A percentile compares a stretch with the other conserved stretches of the same genome.
Evolutionary conservation across 2,888 invertebrate species (phyloP).

Genomic region (Spisula solida): DNA sequence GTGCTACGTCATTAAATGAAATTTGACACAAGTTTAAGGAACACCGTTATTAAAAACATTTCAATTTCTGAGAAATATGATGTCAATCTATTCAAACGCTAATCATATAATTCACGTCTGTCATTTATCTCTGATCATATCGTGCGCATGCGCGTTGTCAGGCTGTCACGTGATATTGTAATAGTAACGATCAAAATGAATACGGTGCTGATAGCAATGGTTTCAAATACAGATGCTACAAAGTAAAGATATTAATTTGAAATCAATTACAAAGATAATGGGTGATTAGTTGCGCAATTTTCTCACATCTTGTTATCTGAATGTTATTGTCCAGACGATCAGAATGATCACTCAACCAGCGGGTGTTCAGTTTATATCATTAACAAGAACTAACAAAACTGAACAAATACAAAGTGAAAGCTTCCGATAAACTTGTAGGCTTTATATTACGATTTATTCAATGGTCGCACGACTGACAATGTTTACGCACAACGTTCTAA

Average conservation of each 20-base stretch:
- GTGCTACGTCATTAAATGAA: background rate
- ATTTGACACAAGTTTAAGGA: background rate
- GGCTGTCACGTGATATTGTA: background rate
- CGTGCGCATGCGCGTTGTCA: background rate
- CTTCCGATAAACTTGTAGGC: background rate
- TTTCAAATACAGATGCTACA: conserved; percentile 5
- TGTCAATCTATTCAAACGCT: background rate
- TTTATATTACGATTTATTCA: background rate
- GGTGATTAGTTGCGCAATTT: background rate
- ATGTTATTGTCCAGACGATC: background rate
- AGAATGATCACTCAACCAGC: background rate
- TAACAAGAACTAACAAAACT: background rate
- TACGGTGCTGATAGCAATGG: background rate
- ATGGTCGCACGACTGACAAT: background rate
- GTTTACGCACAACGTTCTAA: background rate
- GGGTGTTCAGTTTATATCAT: background rate
- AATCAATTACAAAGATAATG: background rate
- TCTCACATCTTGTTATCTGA: conserved; percentile 21
- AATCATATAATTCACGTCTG: background rate
- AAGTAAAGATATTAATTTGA: conserved; percentile 5
- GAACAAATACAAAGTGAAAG: background rate
- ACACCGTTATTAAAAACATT: background rate
- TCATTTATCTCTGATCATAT: background rate
- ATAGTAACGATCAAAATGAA: no score
- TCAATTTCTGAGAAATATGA: no score